Evolutionary conservation across 1,140 invertebrate species (phyloP).

Genomic region (Pachypeltis micranthus): DNA sequence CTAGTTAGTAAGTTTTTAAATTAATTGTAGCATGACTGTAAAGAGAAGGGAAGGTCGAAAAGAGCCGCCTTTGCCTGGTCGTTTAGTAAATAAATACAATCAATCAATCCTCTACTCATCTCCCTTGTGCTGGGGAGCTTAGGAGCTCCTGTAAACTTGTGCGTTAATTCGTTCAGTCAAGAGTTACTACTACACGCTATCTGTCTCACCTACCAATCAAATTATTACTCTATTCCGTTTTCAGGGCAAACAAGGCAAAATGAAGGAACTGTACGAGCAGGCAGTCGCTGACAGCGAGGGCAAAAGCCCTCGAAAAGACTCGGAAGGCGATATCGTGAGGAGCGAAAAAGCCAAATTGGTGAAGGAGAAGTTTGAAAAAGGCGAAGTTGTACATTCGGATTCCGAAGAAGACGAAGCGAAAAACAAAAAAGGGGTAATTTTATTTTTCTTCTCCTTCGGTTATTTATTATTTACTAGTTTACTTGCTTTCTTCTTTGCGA

Average conservation of each 20-base stretch:
- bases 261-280: constrained; percentile 85
- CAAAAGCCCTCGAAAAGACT: constrained; percentile 45
- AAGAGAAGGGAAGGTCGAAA: too few species aligned
- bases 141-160: too few species aligned
- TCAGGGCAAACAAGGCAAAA: constrained; percentile 75
- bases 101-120: too few species aligned
- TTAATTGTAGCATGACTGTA: too few species aligned
- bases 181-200: too few species aligned
- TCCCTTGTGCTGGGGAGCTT: too few species aligned
- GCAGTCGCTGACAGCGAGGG: constrained; percentile 68
- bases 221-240: constrained; percentile 29
- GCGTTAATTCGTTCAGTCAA: too few species aligned
- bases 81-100: too few species aligned
- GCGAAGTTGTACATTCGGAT: constrained; percentile 43
- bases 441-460: too few species aligned
- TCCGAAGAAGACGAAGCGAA: constrained; percentile 38
- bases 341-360: constrained; percentile 53
- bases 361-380: constrained; percentile 73
- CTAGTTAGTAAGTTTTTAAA: too few species aligned
- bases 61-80: too few species aligned
- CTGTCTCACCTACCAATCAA: too few species aligned
- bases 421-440: constrained; percentile 26
- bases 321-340: constrained; percentile 39
- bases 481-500: background rate
- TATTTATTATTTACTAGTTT: background rate